These are phyloP conservation scores for Torymus texanus DNA, from an alignment of 2,888 invertebrate species.

Conservation along the genomic window DNA sequence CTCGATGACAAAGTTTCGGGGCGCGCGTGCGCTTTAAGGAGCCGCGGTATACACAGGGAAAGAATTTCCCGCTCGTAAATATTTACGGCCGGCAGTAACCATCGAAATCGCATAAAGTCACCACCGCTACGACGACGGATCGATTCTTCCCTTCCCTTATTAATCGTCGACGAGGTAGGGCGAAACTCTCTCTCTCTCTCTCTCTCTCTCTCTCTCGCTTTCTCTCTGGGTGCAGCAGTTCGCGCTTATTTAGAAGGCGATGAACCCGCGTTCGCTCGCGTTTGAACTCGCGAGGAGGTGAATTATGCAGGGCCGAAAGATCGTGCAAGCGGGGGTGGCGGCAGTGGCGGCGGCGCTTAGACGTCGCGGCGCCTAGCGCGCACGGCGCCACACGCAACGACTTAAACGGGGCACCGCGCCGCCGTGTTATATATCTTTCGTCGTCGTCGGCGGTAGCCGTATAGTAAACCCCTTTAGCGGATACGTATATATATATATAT, in stretches of 20 bases:
- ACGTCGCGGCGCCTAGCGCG: conserved; percentile 72
- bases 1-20: neutral
- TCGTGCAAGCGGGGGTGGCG: neutral
- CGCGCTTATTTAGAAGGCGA: conserved; percentile 42
- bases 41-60: neutral
- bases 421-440: neutral
- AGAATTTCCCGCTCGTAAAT: conserved; percentile 31
- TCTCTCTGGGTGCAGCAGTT: neutral
- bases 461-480: no score
- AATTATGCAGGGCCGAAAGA: conserved; percentile 18
- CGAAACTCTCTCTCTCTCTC: no score
- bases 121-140: conserved; percentile 6
- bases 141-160: neutral
- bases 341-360: conserved; percentile 57
- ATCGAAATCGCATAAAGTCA: conserved; percentile 6
- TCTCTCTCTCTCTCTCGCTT: no score
- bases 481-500: no score
- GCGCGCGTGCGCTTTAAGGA: neutral
- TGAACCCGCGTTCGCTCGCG: conserved; percentile 39
- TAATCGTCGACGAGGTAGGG: conserved; percentile 23
- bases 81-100: conserved; percentile 31
- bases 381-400: conserved; percentile 73
- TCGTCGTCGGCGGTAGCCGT: no score
- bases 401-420: conserved; percentile 55
- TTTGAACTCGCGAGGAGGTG: conserved; percentile 12